phyloP scores from a whole-genome alignment of 1,140 invertebrate genomes.

The Drosophila quadrilineata region DNA sequence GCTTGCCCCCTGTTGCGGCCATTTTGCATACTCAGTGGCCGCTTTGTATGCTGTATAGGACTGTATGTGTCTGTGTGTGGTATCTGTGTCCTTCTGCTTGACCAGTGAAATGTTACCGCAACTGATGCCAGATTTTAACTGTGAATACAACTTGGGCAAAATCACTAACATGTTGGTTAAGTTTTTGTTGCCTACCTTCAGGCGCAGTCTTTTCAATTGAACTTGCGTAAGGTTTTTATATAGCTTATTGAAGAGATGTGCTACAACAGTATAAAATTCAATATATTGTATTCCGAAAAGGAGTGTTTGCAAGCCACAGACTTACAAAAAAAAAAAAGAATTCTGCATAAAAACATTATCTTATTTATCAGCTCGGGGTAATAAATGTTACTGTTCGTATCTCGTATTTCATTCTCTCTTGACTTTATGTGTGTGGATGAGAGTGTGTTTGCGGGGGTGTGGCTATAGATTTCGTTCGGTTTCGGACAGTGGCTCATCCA shows the following conservation, averaged over 20 bases:
- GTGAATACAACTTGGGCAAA: not conserved
- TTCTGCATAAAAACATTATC: slow-evolving; percentile 5
- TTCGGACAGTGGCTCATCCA: not conserved
- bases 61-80: slow-evolving; percentile 13
- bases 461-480: not conserved
- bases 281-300: not conserved
- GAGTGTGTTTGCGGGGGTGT: no score
- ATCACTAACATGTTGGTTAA: not conserved
- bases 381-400: slow-evolving; percentile 25
- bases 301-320: not conserved
- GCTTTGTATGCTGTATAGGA: no score
- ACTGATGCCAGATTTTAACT: slow-evolving; percentile 21
- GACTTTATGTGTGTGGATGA: no score
- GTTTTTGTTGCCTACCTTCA: slow-evolving; percentile 43
- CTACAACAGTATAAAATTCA: not conserved
- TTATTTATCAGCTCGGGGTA: slow-evolving; percentile 29
- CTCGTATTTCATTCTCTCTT: slow-evolving; percentile 48
- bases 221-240: not conserved
- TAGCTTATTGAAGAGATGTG: no score
- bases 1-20: no score
- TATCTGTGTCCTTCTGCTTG: slow-evolving; percentile 14
- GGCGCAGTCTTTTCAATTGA: slow-evolving; percentile 1
- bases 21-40: no score
- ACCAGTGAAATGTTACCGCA: slow-evolving; percentile 24
- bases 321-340: not conserved